Base-by-base conservation (phyloP, 2,797 vertebrate species). In the Monodelphis domestica region DNA sequence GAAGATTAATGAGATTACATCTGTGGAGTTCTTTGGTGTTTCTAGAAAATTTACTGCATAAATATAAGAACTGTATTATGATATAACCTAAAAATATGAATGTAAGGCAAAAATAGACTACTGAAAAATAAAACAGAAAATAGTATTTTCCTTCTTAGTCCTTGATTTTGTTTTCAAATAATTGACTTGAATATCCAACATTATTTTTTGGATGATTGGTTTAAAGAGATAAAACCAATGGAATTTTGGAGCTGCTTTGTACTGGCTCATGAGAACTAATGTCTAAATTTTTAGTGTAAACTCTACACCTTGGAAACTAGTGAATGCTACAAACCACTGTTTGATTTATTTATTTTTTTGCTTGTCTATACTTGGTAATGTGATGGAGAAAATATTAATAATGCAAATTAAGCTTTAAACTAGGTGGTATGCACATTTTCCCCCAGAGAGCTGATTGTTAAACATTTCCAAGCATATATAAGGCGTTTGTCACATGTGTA, bases 191-290 rank as follows among this genome's bases (percentile, higher is more conserved):
- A n/a, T n/a, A n/a, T n/a, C 4, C 33, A 38, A 54, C 14, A 6
- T 6, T 1, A 21, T 55, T 63, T 33, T 17, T n/a, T 1, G 30
- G 3, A 51, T 1, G n/a, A 51, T 89, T 5, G 14, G 14, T 30
- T 51, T 45, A 84, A 45, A 78, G 33, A 78, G 9, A 45, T 1
- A 0, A 0, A 28, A 7, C 11, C 50, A 56, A 0, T 0, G 0
- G 21, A 45, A 84, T 45, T 45, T 21, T 84, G 21, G 38, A 84
- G 21, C 21, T 84, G 9, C 6, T 84, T 78, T 45, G 9, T 45
- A 45, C 2, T 84, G 9, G 24, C 9, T 84, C 9, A 84, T 84
- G 17, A 78, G 70, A 84, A 84, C 38, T 45, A 30, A 45, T 4
- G 9, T 9, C 9, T 84, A 84, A 26, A 26, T 45, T 45, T 45